Base-by-base conservation (phyloP, 2,797 vertebrate genomes). In the Anomalospiza imberbis region DNA sequence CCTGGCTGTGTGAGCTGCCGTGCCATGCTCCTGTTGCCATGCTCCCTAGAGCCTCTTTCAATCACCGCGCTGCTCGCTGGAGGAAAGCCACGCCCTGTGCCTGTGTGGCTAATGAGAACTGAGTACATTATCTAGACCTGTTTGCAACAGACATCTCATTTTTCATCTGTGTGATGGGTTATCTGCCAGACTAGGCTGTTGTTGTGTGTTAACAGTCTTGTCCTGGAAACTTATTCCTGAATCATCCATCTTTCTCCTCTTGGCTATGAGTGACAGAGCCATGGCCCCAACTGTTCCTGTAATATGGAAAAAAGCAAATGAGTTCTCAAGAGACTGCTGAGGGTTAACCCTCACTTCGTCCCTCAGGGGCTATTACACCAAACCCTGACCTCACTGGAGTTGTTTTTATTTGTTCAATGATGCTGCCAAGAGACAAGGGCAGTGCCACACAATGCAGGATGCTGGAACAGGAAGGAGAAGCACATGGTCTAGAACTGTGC, bases 1-100 rank as follows among this genome's bases (percentile, higher is more conserved):
- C 26, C 38, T 31, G 16, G 26, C 44, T 44, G 38, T 38, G 34
- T 12, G 47, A 45, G 9, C 62, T 45, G 42, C n/a, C 5, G 17
- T 70, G 50, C 21, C 50, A 17, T 1, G 2, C 11, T 57, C 18
- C 13, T 14, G 14, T 16, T 7, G 5, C 50, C 2, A 2, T 4
- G 7, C 71, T 74, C 42, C 54, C 54, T 4, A 13, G 75, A 25
- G 48, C 40, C 25, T 53, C 25, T 34, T 53, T 29, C 28, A 24
- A 11, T 53, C 38, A 15, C 16, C 12, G 2, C 0, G 1, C 18
- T 2, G 5, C 36, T 17, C 1, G 6, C 45, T 3, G 0, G 25
- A 42, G 38, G 48, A 29, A 22, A 63, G 40, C 20, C 10, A 5
- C 2, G 1, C 48, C 74, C 60, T 63, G 48, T 1, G 6, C 48